These are phyloP conservation scores for Puntigrus tetrazona DNA, from an alignment of 2,113 vertebrate species.

Conservation along the genomic window DNA sequence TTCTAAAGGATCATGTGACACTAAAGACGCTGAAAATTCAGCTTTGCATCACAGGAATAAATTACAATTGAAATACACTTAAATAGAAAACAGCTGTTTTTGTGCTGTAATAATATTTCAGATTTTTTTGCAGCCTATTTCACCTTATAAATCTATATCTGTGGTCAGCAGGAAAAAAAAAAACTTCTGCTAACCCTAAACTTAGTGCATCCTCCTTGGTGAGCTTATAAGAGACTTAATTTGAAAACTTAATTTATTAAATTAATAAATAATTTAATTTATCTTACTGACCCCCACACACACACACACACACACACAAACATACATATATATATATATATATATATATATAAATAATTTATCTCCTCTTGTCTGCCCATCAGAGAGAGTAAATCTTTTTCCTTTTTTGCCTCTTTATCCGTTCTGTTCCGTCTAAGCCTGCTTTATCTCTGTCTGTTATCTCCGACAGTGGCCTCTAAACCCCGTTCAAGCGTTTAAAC, in stretches of 20 bases:
- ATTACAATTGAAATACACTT: background rate
- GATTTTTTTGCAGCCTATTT: background rate
- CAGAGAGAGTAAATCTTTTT: constrained; percentile 28
- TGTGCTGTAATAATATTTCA: background rate
- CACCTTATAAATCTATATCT: background rate
- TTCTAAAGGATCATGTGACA: background rate
- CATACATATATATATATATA: too few relatives aligned
- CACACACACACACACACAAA: too few relatives aligned
- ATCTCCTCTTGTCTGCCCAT: constrained; percentile 38
- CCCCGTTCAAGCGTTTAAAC: constrained; percentile 40
- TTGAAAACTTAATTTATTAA: too few relatives aligned
- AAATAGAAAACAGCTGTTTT: background rate
- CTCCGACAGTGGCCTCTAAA: constrained; percentile 26
- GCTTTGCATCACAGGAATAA: background rate
- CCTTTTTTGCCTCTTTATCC: constrained; percentile 41
- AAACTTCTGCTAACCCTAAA: background rate
- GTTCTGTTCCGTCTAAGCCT: constrained; percentile 33
- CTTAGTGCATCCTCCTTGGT: background rate
- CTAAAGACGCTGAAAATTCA: background rate
- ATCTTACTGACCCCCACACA: background rate
- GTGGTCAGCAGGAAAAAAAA: background rate
- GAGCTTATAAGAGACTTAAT: background rate
- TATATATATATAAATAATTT: too few relatives aligned
- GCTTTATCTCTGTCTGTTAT: constrained; percentile 24
- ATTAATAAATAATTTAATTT: too few relatives aligned